Base-by-base conservation (phyloP, 2,797 vertebrate genomes). In the Myiotriccus ornatus region DNA sequence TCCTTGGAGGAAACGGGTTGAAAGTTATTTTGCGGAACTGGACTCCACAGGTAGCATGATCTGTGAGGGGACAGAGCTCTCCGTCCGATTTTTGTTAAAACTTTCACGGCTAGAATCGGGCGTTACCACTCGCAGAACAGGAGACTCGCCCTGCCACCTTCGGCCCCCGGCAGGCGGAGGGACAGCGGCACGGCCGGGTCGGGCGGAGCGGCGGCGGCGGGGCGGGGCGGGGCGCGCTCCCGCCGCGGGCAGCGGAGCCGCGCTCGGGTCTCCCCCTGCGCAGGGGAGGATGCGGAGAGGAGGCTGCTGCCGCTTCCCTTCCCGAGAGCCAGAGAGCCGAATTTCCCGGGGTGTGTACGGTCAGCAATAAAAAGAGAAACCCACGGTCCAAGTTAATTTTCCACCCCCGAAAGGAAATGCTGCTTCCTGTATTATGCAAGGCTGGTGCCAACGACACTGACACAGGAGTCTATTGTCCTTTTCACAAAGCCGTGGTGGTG, bases 301-400 rank as follows among this genome's bases (percentile, higher is more conserved):
- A 71, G 83, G 86, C 94, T 87, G 91, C 84, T 81, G 95, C 96
- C 68, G 93, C 94, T 97, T 96, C 91, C 97, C 97, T 96, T 97
- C 96, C 97, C 96, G 95, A 94, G 97, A 96, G 96, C 95, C 95
- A 90, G 86, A 88, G 79, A 95, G 95, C 94, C 77, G 83, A 93
- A 97, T 97, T 98, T 98, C 98, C 97, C 98, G 97, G 98, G 98
- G 97, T 98, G 97, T 98, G 97, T 97, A 97, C 97, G 96, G 97
- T 97, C 97, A 97, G 97, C 97, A 98, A 98, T 98, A 98, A 98
- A 98, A 98, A 96, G 98, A 98, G 97, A 97, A 98, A 98, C 97
- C 98, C 97, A 95, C 95, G 96, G 97, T 98, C 97, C 98, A 97
- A 98, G 97, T 97, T 96, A 97, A 98, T 98, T 98, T 98, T 98